These are phyloP conservation scores for Schizothorax lantsangensis DNA, from an alignment of 2,797 vertebrate genomes.

Conservation along the genomic window DNA sequence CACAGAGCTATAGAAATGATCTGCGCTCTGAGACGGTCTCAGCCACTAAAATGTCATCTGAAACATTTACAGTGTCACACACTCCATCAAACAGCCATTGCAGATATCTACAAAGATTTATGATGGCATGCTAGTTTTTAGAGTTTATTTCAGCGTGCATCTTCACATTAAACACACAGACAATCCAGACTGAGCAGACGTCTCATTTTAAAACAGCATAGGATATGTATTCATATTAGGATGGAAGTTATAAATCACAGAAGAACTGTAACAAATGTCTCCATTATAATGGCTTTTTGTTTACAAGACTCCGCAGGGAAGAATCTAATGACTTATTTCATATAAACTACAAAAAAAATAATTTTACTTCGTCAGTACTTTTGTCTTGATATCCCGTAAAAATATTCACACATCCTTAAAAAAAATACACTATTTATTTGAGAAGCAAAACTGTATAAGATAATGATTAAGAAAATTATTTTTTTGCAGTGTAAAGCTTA, in stretches of 20 bases:
- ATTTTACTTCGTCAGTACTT: not conserved
- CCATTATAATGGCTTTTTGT: conserved; percentile 19
- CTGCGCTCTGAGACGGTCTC: conserved; percentile 12
- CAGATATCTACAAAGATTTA: conserved; percentile 16
- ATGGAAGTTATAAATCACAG: conserved; percentile 25
- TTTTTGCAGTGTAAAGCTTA: conserved; percentile 6
- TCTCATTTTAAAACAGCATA: conserved; percentile 15
- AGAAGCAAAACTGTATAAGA: not conserved
- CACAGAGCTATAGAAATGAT: conserved; percentile 35
- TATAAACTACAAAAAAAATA: not conserved
- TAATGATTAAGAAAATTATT: not conserved
- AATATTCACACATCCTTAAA: not conserved
- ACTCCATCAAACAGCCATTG: conserved; percentile 35
- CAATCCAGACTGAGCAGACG: not conserved
- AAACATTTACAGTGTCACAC: conserved; percentile 40
- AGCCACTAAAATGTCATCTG: conserved; percentile 37
- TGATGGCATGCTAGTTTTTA: not conserved
- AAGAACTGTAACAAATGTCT: conserved; percentile 16
- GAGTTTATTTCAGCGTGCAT: conserved; percentile 6
- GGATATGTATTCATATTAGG: not conserved
- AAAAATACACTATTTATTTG: no score
- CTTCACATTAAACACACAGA: conserved; percentile 9
- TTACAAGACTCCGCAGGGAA: conserved; percentile 12
- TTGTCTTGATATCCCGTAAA: not conserved
- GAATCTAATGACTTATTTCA: not conserved